Conservation (phyloP, 1,140 invertebrate genomes). For the Nephila pilipes region DNA sequence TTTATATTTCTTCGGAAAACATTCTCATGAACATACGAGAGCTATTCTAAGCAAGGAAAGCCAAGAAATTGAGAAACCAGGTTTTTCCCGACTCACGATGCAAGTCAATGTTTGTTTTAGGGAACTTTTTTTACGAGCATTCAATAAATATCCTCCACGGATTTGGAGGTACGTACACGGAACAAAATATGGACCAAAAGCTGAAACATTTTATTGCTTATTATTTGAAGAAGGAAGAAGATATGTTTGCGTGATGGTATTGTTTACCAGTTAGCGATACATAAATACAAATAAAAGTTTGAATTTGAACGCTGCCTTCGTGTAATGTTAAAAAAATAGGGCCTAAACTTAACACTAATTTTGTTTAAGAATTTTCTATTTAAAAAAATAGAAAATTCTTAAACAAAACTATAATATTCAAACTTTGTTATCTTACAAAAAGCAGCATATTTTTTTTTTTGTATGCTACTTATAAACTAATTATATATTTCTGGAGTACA, state of each 20-base stretch:
- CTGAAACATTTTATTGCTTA: slow-evolving; percentile 4
- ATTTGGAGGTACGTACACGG: neutral
- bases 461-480: too few species aligned
- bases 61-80: neutral
- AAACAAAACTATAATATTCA: too few species aligned
- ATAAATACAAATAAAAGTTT: neutral
- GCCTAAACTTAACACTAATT: too few species aligned
- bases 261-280: neutral
- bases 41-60: slow-evolving; percentile 6
- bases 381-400: too few species aligned
- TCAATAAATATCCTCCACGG: neutral
- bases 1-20: neutral
- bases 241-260: neutral
- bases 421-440: too few species aligned
- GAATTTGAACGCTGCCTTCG: too few species aligned
- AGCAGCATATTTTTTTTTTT: too few species aligned
- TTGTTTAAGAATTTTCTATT: too few species aligned
- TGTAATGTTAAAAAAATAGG: too few species aligned
- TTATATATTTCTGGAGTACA: too few species aligned
- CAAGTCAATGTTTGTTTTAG: slow-evolving; percentile 9
- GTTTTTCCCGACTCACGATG: neutral
- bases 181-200: neutral
- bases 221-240: neutral
- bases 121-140: neutral
- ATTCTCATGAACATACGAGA: neutral